phyloP scores from a whole-genome alignment of 2,113 vertebrate species.

The Eurypyga helias region DNA sequence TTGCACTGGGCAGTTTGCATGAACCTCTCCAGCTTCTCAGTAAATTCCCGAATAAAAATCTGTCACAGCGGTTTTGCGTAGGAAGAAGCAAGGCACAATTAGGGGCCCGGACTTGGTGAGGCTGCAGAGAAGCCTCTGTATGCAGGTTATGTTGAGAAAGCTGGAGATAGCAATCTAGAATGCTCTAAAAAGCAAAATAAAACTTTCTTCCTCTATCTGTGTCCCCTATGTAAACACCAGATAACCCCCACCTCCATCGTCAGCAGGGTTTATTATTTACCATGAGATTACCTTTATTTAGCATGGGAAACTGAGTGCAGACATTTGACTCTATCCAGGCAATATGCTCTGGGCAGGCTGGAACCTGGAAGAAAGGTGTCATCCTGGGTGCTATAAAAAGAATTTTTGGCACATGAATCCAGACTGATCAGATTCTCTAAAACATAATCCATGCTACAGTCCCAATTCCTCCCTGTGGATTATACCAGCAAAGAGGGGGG shows the following conservation, averaged over 20 bases:
- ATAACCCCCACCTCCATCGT: neutral
- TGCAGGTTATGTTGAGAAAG: constrained; percentile 44
- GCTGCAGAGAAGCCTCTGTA: neutral
- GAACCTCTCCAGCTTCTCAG: neutral
- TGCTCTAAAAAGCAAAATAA: neutral
- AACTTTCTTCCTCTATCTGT: neutral
- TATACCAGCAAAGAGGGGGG: neutral
- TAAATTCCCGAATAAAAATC: neutral
- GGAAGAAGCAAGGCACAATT: neutral
- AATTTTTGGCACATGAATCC: neutral
- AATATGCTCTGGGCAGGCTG: neutral
- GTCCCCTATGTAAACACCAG: neutral
- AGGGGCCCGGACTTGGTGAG: neutral
- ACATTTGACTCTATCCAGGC: neutral
- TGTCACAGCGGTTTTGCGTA: neutral
- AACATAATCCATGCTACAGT: neutral
- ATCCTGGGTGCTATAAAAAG: neutral
- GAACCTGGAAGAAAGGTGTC: neutral
- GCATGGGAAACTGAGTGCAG: neutral
- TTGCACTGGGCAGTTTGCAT: neutral
- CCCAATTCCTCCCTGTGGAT: neutral
- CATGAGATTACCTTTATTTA: neutral
- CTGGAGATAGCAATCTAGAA: constrained; percentile 42
- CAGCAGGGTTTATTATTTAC: neutral
- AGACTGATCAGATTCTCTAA: neutral